A percentile compares a stretch with the other conserved stretches of the same genome.
Evolutionary conservation across 2,797 vertebrate species (phyloP).

Genomic region (Syndactyla subalaris): DNA sequence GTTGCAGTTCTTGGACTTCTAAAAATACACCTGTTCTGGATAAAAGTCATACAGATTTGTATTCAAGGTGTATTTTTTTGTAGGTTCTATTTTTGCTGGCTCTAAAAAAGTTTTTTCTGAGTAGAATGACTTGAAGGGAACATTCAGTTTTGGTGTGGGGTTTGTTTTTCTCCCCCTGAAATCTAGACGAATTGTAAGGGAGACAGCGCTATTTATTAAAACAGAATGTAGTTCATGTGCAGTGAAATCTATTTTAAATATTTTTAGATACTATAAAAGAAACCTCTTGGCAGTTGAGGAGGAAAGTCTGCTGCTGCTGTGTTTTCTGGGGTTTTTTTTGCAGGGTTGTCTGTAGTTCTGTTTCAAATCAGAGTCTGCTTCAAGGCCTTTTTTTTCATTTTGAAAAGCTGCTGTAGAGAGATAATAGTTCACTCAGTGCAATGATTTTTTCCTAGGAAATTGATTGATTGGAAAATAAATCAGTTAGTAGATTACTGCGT

Average conservation of each 20-base stretch:
- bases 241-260: neutral
- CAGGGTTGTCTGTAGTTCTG: neutral
- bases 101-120: neutral
- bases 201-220: neutral
- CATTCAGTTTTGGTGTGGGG: neutral
- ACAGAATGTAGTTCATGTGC: neutral
- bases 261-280: neutral
- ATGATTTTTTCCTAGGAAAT: neutral
- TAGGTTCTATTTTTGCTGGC: conserved; percentile 11
- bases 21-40: neutral
- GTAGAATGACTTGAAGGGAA: neutral
- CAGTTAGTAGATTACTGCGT: neutral
- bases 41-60: neutral
- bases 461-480: neutral
- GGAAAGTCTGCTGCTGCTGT: neutral
- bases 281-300: neutral
- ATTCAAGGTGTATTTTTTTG: conserved; percentile 30
- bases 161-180: neutral
- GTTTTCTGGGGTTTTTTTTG: neutral
- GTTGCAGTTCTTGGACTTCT: neutral
- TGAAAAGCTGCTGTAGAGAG: neutral
- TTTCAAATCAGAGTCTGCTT: neutral
- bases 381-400: neutral
- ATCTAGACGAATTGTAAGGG: neutral
- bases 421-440: neutral